Percentiles rank a stretch among this genome's conserved stretches.
These are phyloP conservation scores for Danio jaintianensis DNA, from an alignment of 2,797 vertebrate species.

Conservation along the genomic window DNA sequence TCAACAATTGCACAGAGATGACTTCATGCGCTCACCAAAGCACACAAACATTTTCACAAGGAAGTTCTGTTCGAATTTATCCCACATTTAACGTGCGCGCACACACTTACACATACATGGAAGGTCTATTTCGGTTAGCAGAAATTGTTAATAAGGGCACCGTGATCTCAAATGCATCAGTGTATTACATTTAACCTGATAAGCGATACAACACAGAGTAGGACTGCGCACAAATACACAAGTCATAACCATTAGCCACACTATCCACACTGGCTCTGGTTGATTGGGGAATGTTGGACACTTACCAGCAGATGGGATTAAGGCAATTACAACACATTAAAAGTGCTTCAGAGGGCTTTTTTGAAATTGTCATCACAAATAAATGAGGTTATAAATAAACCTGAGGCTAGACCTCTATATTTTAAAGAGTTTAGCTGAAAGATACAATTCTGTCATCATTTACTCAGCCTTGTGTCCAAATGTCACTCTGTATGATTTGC, in stretches of 20 bases:
- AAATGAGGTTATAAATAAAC: conserved; percentile 49
- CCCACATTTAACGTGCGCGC: not conserved
- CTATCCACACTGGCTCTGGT: conserved; percentile 20
- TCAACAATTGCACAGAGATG: conserved; percentile 48
- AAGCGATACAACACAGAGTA: conserved; percentile 35
- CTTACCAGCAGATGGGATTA: conserved; percentile 51
- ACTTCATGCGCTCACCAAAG: conserved; percentile 45
- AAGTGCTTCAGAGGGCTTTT: conserved; percentile 51
- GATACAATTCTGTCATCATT: not conserved
- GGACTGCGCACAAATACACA: conserved; percentile 45
- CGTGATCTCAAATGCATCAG: conserved; percentile 53
- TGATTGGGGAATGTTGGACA: conserved; percentile 47
- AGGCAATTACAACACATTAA: conserved; percentile 56
- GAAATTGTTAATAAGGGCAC: conserved; percentile 39
- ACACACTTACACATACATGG: not conserved
- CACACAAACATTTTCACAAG: conserved; percentile 39
- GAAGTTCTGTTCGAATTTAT: conserved; percentile 28
- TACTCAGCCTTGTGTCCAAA: no score
- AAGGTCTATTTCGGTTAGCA: conserved; percentile 29
- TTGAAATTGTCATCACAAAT: conserved; percentile 57
- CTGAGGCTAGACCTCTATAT: conserved; percentile 48
- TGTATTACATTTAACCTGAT: conserved; percentile 48
- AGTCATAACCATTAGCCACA: conserved; percentile 26
- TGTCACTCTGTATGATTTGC: not conserved
- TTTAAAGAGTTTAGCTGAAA: not conserved